phyloP scores from a whole-genome alignment of 2,888 invertebrate genomes.

The Lasioglossum malachurum region DNA sequence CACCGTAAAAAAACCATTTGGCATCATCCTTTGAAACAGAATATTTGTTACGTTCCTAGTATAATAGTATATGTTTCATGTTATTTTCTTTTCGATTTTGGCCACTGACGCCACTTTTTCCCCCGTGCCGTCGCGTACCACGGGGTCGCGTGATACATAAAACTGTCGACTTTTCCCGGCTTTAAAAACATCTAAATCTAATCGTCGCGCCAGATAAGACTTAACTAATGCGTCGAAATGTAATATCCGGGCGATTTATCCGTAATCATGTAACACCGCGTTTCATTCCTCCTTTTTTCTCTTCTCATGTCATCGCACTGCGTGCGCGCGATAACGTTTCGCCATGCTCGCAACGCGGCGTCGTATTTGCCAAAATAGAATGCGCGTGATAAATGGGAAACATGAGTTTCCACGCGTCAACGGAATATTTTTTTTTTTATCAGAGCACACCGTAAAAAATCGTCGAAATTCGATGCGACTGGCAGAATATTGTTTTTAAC shows the following conservation, averaged over 20 bases:
- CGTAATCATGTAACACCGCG: background rate
- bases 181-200: conserved; percentile 13
- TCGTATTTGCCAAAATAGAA: conserved; percentile 23
- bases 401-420: conserved; percentile 9
- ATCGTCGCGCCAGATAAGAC: background rate
- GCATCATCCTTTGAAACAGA: background rate
- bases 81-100: background rate
- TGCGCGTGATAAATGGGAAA: conserved; percentile 18
- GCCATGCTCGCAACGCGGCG: background rate
- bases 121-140: background rate
- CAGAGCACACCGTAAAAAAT: background rate
- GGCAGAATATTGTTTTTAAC: background rate
- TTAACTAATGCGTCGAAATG: background rate
- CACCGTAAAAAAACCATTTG: background rate
- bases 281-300: conserved; percentile 7
- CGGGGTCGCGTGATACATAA: background rate
- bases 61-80: background rate
- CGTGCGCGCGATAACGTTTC: conserved; percentile 25
- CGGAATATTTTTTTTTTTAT: background rate
- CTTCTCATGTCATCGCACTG: conserved; percentile 8
- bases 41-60: background rate
- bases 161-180: background rate
- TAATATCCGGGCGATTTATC: background rate
- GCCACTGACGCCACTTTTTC: background rate
- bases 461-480: background rate